Conservation (phyloP, 2,113 vertebrate genomes). For the Notarius quadriscutis region DNA sequence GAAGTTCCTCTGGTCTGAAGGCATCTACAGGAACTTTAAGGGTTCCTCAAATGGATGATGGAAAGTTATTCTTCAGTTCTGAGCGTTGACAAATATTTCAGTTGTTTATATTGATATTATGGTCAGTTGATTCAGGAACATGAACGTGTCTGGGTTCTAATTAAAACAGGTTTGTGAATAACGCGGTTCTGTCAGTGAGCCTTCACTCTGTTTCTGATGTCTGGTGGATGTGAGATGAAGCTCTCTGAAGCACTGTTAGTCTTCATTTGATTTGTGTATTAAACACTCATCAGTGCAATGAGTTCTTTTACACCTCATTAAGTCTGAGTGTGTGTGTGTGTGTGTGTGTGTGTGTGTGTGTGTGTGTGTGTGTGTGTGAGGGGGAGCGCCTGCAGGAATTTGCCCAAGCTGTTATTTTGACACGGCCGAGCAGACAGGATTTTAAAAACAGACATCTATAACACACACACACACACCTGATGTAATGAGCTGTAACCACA, state of each 20-base stretch:
- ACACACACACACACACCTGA: conserved; percentile 16
- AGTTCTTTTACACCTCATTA: conserved; percentile 20
- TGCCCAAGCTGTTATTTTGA: conserved; percentile 27
- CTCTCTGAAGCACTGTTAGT: background rate
- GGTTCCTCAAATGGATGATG: background rate
- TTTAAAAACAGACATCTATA: conserved; percentile 3
- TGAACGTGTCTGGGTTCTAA: background rate
- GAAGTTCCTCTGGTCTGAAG: too few relatives aligned
- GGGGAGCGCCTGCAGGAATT: conserved; percentile 32
- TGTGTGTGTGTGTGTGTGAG: conserved; percentile 9
- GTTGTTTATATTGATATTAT: too few relatives aligned
- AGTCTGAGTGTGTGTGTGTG: background rate
- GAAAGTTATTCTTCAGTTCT: background rate
- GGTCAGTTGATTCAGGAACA: background rate
- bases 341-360: conserved; percentile 4
- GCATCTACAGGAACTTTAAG: background rate
- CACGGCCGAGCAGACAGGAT: background rate
- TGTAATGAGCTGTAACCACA: background rate
- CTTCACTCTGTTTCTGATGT: background rate
- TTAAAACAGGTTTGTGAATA: background rate
- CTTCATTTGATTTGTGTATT: background rate
- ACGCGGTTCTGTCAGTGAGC: background rate
- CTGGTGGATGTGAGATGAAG: background rate
- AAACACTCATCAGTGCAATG: conserved; percentile 18
- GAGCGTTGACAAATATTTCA: background rate